Conservation (phyloP, 1,140 invertebrate genomes). For the Macrotrachela quadricornifera region DNA sequence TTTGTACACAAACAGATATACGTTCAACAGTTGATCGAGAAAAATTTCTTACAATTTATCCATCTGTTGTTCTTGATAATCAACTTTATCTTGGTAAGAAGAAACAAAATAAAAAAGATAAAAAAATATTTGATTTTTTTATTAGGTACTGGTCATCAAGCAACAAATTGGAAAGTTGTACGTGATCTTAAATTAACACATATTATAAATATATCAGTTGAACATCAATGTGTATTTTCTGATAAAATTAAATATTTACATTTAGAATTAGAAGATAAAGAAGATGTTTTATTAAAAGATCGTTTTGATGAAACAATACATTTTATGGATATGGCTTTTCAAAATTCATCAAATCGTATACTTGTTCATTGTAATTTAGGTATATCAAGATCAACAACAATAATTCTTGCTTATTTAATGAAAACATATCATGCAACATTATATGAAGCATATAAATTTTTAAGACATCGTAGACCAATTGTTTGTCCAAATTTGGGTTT, state of each 20-base stretch:
- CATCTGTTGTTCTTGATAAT: background rate
- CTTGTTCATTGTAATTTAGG: background rate
- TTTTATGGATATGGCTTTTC: too few species aligned
- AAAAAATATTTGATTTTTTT: too few species aligned
- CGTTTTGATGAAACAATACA: too few species aligned
- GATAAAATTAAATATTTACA: background rate
- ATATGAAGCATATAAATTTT: background rate
- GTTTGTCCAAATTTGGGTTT: background rate
- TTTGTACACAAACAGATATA: background rate
- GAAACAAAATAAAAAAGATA: too few species aligned
- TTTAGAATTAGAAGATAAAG: background rate
- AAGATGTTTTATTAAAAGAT: too few species aligned
- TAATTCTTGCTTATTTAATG: background rate
- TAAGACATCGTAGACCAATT: background rate
- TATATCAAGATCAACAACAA: background rate
- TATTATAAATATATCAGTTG: background rate
- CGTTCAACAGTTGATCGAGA: background rate
- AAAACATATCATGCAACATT: background rate
- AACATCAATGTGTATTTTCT: background rate
- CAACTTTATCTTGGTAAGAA: background rate
- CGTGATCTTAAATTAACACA: background rate
- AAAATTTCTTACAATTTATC: background rate
- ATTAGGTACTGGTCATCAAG: background rate
- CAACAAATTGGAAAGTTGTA: background rate
- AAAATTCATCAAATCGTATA: too few species aligned